These are phyloP conservation scores for Maconellicoccus hirsutus DNA, from an alignment of 1,140 invertebrate genomes.

Conservation along the genomic window DNA sequence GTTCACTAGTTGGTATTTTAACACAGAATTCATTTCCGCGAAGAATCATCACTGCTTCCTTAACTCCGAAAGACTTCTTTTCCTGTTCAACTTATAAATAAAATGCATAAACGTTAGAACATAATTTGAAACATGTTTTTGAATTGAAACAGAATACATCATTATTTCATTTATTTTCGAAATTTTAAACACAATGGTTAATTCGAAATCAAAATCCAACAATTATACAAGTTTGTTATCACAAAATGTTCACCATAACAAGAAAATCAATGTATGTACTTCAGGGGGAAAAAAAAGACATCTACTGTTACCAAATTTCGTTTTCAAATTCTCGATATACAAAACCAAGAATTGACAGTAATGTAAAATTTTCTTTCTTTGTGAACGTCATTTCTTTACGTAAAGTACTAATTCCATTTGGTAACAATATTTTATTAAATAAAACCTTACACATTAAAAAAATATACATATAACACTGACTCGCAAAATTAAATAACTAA, in stretches of 20 bases:
- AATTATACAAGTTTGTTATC: conserved; percentile 9
- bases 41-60: too few relatives aligned
- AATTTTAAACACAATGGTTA: neutral
- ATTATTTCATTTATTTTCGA: neutral
- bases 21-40: too few relatives aligned
- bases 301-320: neutral
- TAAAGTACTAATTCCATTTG: neutral
- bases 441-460: neutral
- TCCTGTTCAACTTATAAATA: conserved; percentile 4
- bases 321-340: neutral
- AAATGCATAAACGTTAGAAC: neutral
- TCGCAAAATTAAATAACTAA: neutral
- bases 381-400: neutral
- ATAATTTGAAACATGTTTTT: neutral
- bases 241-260: conserved; percentile 9
- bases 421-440: conserved; percentile 4
- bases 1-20: too few relatives aligned
- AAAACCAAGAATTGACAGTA: neutral
- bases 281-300: neutral
- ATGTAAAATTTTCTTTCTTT: neutral
- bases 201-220: conserved; percentile 9
- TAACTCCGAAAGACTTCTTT: neutral
- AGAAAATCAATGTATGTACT: neutral
- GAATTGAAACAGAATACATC: neutral
- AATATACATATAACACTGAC: neutral